Evolutionary conservation across 2,113 vertebrate genomes (phyloP).

Genomic region (Epinephelus cyanopodus): DNA sequence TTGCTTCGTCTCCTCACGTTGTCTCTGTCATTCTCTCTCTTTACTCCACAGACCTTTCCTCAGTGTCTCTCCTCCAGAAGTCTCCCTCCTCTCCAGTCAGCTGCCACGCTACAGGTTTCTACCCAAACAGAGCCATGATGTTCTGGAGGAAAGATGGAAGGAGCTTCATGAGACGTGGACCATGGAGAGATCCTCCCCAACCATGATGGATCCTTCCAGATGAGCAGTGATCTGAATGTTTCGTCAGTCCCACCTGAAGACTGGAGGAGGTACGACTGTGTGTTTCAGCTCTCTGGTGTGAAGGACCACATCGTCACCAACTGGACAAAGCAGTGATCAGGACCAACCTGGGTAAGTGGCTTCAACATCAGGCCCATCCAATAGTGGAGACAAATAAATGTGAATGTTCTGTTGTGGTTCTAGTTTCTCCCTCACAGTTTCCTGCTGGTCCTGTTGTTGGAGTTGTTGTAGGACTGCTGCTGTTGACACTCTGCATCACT

Average conservation of each 20-base stretch:
- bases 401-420: no score
- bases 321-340: conserved; percentile 14
- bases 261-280: conserved; percentile 35
- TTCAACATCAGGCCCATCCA: no score
- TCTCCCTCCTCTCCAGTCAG: neutral
- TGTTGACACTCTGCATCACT: no score
- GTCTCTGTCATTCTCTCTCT: no score
- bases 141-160: neutral
- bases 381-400: no score
- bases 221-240: conserved; percentile 29
- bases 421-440: no score
- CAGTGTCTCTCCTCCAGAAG: conserved; percentile 62
- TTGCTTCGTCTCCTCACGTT: no score
- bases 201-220: conserved; percentile 72
- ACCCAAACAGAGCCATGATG: no score
- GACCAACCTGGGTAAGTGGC: conserved; percentile 7
- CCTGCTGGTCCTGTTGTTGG: no score
- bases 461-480: no score
- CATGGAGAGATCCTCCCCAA: conserved; percentile 62
- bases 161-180: conserved; percentile 57
- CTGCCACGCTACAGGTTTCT: neutral
- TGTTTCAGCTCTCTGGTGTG: conserved; percentile 43
- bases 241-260: conserved; percentile 7
- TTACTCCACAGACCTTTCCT: no score
- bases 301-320: neutral